A percentile compares a stretch with the other conserved stretches of the same genome.
Evolutionary conservation across 92 coral and sea anemone species (phyloP).

Genomic region (Porites divaricata): DNA sequence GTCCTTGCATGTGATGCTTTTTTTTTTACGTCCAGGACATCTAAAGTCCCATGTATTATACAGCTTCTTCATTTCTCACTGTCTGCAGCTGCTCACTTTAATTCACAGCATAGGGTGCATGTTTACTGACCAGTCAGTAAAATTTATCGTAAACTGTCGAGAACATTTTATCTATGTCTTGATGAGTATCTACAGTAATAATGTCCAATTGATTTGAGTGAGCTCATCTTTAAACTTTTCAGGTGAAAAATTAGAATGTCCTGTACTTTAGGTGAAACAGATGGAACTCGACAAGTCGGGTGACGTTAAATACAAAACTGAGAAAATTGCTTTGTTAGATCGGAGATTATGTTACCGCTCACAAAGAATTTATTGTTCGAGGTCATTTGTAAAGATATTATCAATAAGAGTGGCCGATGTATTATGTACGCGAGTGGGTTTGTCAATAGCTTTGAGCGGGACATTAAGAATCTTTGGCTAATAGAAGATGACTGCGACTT

Average conservation of each 20-base stretch:
- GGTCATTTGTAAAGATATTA: conserved; percentile 4
- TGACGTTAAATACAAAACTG: not conserved
- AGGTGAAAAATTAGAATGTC: not conserved
- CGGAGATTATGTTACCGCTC: not conserved
- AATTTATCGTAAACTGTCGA: not conserved
- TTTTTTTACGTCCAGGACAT: no score
- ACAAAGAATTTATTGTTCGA: not conserved
- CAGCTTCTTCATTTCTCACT: no score
- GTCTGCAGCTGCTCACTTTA: no score
- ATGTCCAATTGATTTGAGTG: not conserved
- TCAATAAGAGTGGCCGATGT: conserved; percentile 6
- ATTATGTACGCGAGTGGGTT: conserved; percentile 20
- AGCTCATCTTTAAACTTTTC: not conserved
- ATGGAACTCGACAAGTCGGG: no score
- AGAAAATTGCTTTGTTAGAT: conserved; percentile 7
- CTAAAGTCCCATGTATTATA: no score
- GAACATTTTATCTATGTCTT: not conserved
- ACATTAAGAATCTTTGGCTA: no score
- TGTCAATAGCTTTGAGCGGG: not conserved
- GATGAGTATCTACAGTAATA: not conserved
- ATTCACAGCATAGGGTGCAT: not conserved
- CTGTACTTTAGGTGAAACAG: not conserved
- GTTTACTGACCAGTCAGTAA: not conserved
- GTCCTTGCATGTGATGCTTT: no score
- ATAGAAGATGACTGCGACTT: conserved; percentile 1